These are phyloP conservation scores for Corvus cornix DNA, from an alignment of 2,113 vertebrate genomes.

Conservation along the genomic window DNA sequence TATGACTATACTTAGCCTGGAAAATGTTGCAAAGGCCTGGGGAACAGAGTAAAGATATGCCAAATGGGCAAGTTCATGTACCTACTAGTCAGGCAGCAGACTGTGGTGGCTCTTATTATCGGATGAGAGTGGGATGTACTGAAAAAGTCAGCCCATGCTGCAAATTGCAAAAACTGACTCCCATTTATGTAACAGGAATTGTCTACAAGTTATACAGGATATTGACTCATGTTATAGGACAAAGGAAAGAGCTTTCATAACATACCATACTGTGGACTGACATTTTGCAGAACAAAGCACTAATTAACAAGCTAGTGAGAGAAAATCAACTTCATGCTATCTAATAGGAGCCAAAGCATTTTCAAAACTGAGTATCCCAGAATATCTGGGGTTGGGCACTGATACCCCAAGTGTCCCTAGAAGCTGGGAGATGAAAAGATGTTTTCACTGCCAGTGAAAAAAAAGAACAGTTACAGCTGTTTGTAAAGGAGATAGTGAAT, in stretches of 20 bases:
- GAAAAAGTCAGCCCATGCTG: not conserved
- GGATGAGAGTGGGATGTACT: not conserved
- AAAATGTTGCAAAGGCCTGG: not conserved
- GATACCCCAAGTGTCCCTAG: not conserved
- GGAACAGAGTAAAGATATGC: not conserved
- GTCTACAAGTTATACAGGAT: conserved; percentile 51
- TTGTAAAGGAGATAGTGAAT: not conserved
- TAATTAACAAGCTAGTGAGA: not conserved
- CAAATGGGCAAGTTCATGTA: not conserved
- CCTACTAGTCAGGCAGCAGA: not conserved
- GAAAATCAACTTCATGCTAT: not conserved
- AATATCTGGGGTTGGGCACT: not conserved
- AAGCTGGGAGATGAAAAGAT: not conserved
- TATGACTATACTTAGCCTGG: not conserved
- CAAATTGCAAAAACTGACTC: conserved; percentile 28
- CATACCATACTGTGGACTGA: not conserved
- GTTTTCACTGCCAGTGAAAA: not conserved
- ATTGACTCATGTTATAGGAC: conserved; percentile 52
- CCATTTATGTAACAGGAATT: conserved; percentile 61
- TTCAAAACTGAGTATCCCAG: not conserved
- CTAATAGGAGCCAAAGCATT: not conserved
- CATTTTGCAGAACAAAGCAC: conserved; percentile 17
- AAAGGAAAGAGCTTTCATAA: conserved; percentile 51
- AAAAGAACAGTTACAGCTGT: not conserved
- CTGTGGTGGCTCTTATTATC: not conserved